Percentiles rank a stretch among this genome's conserved stretches.
Evolutionary conservation across 92 coral and sea anemone genomes (phyloP).

Genomic region (Desmophyllum pertusum): DNA sequence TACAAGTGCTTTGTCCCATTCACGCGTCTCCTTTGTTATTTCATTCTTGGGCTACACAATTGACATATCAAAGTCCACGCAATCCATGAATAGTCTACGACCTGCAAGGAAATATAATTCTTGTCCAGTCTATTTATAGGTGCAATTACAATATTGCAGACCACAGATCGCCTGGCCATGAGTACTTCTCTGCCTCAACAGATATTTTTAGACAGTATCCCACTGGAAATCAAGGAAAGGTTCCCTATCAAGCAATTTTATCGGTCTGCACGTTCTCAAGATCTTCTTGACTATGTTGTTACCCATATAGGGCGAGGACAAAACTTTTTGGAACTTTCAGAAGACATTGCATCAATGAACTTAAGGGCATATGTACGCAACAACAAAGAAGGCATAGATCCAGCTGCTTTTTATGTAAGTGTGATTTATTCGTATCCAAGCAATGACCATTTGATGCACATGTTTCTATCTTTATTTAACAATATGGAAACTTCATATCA

Average conservation of each 20-base stretch:
- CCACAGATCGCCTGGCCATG: neutral
- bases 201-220: slow-evolving; percentile 3
- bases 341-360: slow-evolving; percentile 57
- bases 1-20: too few relatives aligned
- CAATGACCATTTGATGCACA: slow-evolving; percentile 65
- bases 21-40: too few relatives aligned
- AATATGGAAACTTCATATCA: slow-evolving; percentile 15
- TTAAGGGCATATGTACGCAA: slow-evolving; percentile 50
- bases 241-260: slow-evolving; percentile 50
- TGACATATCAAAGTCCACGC: too few relatives aligned
- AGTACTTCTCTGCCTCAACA: neutral
- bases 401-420: slow-evolving; percentile 37
- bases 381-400: too few relatives aligned
- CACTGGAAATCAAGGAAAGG: neutral
- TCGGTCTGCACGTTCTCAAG: slow-evolving; percentile 45
- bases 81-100: neutral
- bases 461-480: slow-evolving; percentile 51
- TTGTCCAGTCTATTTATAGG: neutral
- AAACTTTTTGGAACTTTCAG: slow-evolving; percentile 53
- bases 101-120: too few relatives aligned
- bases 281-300: slow-evolving; percentile 44
- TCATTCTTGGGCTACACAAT: too few relatives aligned
- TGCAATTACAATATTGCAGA: neutral
- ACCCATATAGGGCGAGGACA: slow-evolving; percentile 65
- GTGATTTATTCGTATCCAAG: slow-evolving; percentile 53